Percentiles rank a stretch among this genome's conserved stretches.
Conservation (phyloP, 1,140 invertebrate species). For the Geopemphigus sp. region DNA sequence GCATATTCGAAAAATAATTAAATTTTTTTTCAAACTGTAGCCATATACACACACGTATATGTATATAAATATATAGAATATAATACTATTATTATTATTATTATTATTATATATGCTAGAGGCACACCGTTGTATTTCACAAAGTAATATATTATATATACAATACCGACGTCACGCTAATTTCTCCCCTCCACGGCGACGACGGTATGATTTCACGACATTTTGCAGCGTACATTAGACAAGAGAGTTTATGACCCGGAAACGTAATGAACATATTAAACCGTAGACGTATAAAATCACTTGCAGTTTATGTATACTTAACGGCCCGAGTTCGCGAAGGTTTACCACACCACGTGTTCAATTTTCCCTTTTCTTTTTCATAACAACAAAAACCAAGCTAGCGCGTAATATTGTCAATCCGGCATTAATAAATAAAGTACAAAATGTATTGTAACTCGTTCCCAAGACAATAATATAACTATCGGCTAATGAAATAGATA, state of each 20-base stretch:
- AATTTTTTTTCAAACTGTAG: not conserved
- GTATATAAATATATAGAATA: not conserved
- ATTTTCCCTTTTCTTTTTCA: too few species aligned
- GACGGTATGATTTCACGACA: conserved; percentile 1
- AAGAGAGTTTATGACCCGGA: conserved; percentile 35
- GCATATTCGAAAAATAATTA: not conserved
- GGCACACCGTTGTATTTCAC: not conserved
- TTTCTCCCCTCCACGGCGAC: not conserved
- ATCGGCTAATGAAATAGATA: too few species aligned
- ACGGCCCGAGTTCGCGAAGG: not conserved
- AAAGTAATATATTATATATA: too few species aligned
- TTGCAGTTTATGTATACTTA: not conserved
- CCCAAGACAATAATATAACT: too few species aligned
- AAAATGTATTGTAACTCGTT: too few species aligned
- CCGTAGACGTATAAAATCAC: conserved; percentile 35
- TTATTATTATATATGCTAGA: not conserved
- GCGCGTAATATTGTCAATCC: too few species aligned
- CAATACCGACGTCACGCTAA: conserved; percentile 18
- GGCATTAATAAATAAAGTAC: too few species aligned
- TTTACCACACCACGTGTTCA: too few species aligned
- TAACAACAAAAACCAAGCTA: too few species aligned
- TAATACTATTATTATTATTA: not conserved
- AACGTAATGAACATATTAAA: conserved; percentile 14
- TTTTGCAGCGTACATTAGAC: not conserved
- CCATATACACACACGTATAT: not conserved